Percentiles rank a stretch among this genome's conserved stretches.
phyloP scores from a whole-genome alignment of 2,888 invertebrate genomes.

The Synergus umbraculus region DNA sequence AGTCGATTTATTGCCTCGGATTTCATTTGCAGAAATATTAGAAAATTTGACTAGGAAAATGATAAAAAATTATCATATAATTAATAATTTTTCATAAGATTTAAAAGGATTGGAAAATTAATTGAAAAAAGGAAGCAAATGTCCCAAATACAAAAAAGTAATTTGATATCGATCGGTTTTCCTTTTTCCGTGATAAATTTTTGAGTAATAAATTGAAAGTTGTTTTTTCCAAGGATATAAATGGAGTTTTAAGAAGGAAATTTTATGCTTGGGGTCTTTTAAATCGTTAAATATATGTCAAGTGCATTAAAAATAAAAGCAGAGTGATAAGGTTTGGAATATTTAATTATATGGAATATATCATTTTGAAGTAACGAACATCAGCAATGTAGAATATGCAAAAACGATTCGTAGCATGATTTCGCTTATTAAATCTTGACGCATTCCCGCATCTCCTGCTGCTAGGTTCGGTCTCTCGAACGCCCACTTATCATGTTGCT shows the following conservation, averaged over 20 bases:
- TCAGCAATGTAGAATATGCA: slow-evolving; percentile 37
- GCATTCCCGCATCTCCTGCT: slow-evolving; percentile 25
- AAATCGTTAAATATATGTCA: not conserved
- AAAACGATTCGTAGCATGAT: slow-evolving; percentile 36
- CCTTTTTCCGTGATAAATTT: too few species aligned
- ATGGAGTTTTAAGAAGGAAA: not conserved
- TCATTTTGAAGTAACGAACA: slow-evolving; percentile 4
- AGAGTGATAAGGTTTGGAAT: not conserved
- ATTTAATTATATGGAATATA: not conserved
- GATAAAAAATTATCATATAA: too few species aligned
- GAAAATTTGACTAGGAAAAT: too few species aligned
- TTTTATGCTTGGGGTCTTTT: not conserved
- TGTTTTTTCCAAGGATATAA: too few species aligned
- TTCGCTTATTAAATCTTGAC: slow-evolving; percentile 40
- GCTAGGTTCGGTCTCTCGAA: slow-evolving; percentile 20
- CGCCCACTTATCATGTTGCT: slow-evolving; percentile 50
- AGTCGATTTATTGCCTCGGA: too few species aligned
- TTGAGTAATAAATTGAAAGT: too few species aligned
- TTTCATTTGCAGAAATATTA: too few species aligned
- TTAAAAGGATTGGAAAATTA: too few species aligned
- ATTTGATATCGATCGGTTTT: too few species aligned
- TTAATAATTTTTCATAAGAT: too few species aligned
- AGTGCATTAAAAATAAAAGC: not conserved
- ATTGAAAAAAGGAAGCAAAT: too few species aligned
- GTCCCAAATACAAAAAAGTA: too few species aligned